These are phyloP conservation scores for Clarias laeviceps DNA, from an alignment of 2,797 vertebrate species.

Conservation along the genomic window DNA sequence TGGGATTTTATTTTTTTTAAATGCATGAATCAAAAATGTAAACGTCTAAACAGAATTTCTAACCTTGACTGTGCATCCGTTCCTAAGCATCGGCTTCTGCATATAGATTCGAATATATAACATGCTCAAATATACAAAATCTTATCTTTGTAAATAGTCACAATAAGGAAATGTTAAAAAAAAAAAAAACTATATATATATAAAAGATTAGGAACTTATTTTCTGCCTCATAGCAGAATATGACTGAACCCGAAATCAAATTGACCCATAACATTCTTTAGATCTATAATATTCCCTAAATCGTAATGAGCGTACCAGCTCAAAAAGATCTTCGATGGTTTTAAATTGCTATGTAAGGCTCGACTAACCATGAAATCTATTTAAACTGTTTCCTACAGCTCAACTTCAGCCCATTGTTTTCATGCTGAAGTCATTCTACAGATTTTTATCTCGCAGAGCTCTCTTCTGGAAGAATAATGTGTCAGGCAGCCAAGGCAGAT, in stretches of 20 bases:
- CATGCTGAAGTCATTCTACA: conserved; percentile 19
- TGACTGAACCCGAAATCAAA: neutral
- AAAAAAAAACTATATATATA: neutral
- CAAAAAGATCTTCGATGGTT: neutral
- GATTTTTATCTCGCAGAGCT: conserved; percentile 29
- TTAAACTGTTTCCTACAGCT: conserved; percentile 32
- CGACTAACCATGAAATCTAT: conserved; percentile 27
- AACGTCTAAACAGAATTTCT: neutral
- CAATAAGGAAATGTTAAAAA: neutral
- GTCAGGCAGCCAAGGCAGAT: conserved; percentile 33
- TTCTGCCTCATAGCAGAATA: neutral
- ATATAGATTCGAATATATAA: neutral
- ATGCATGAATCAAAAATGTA: too few species aligned
- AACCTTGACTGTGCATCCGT: neutral
- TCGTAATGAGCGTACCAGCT: conserved; percentile 11
- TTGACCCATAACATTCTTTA: neutral
- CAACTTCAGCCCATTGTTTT: conserved; percentile 18
- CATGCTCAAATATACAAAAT: too few species aligned
- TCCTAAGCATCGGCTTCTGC: neutral
- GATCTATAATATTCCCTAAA: conserved; percentile 6
- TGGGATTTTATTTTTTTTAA: neutral
- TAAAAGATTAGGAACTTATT: neutral
- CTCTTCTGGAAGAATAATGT: conserved; percentile 22
- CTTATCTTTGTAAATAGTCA: neutral
- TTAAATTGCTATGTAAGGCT: conserved; percentile 19